Evolutionary conservation across 2,888 invertebrate species (phyloP), one percentile per base, ranked within the genome.

Genomic region (Drosophila limbata): DNA sequence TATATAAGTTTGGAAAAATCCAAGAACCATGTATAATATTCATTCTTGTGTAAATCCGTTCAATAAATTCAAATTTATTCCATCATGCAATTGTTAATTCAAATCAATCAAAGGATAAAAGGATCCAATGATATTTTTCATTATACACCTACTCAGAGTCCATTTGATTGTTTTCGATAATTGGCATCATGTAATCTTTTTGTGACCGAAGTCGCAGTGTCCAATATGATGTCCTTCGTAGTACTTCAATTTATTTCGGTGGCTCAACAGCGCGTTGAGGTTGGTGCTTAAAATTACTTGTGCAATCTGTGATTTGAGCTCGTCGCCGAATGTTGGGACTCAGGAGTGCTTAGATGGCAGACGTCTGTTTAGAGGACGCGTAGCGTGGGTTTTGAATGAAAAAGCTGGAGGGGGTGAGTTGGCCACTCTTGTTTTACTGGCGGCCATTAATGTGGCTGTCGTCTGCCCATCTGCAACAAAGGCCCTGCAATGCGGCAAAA

Each of bases 401-500:
- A 9, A 4, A 10, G 15, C 1, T 21, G 42, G 13, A 28, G 4
- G 9, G 13, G 11, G 15, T n/a, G 37, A 11, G 40, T 33, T 31
- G 72, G 47, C 40, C 44, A 44, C 65, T 25, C 70, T 74, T 75
- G 75, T 75, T 75, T 75, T 75, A 72, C 75, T 75, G 75, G 74
- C 77, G 69, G 69, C 86, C 84, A 84, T 84, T 86, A 86, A 86
- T 84, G 84, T 77, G 82, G 77, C 79, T 79, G 63, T 69, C 68
- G 69, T 79, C 79, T 67, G 77, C 50, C 69, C 73, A 69, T 48
- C 65, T 77, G 85, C 83, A 81, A 82, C 84, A 84, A 84, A 86
- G 81, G 81, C 79, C 63, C 86, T 85, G 84, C 84, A 85, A 86
- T 85, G 84, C 84, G 84, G 83, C 84, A 86, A 85, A 85, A 76